Base-by-base conservation (phyloP, 2,797 vertebrate genomes). In the Lophura swinhoii region DNA sequence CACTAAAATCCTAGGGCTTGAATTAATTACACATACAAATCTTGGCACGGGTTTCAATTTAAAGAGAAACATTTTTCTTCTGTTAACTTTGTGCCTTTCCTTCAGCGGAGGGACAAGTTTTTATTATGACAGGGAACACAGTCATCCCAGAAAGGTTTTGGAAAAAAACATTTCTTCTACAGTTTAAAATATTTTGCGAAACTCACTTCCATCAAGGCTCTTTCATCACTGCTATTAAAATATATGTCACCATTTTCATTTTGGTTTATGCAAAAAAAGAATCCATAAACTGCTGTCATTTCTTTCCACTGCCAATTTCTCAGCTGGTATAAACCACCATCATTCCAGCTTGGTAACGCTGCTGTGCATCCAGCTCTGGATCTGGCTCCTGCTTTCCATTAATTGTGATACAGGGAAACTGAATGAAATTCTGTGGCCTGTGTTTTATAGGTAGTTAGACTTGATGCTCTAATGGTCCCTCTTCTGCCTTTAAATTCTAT, bases 231-330 rank as follows among this genome's bases (percentile, higher is more conserved):
- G 63, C 41, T 79, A 53, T 88, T 88, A 84, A 91, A 88, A 87
- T 58, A 26, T 53, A 91, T 84, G 28, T 75, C 66, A 70, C n/a
- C n/a, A 58, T 59, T 93, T 94, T 88, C 44, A 84, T 91, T 82
- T 78, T 90, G 70, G 48, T 81, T 84, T 73, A 91, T 68, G 58
- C 48, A 77, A 79, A 94, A 94, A 94, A 94, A 84, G n/a, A 86
- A 73, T 81, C 35, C 66, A 79, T 44, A 56, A 79, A 37, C 12
- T 12, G 62, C 82, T 88, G 74, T 94, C 69, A 91, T 63, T 70
- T 77, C 67, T 81, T 18, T 9, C 73, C 55, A 74, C 26, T 88
- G 83, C 44, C 56, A 92, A 5, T 88, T 91, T 87, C 87, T 90
- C 79, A 85, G 62, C 48, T 91, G 46, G 14, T 63, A 73, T 79